Evolutionary conservation across 2,113 vertebrate species (phyloP), one percentile per base, ranked within the genome.

Genomic region (Rhinichthys klamathensis): DNA sequence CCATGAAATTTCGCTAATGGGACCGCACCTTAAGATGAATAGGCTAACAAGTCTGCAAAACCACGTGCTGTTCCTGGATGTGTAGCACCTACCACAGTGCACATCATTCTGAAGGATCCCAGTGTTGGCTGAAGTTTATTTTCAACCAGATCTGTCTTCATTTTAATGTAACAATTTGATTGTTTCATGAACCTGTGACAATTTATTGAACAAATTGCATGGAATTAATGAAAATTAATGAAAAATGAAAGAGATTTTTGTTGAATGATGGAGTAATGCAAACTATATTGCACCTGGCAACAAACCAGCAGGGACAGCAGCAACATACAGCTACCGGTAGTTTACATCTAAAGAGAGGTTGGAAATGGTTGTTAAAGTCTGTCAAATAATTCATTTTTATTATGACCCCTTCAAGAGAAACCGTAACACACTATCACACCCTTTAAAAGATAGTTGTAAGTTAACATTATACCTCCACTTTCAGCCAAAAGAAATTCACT

Each of bases 401-500:
- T 35, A 8, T 69, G n/a, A 25, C 11, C n/a, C 32, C 3, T 70
- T 70, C 32, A 70, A 75, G 25, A 54, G 46, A 54, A 51, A 30
- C 74, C 12, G 69, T 13, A 73, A 73, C 21, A 35, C 74, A 77
- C 16, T 30, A 56, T 56, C 16, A 35, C 4, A 35, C 30, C 30
- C 51, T 38, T 27, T 76, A 60, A 15, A 58, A 6, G 18, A n/a
- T 60, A n/a, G 58, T 41, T 49, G n/a, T 67, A 8, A 69, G 58
- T 72, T 70, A 70, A 69, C 60, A 81, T 83, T 79, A 81, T 77
- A 73, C 18, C 51, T 88, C 38, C 25, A 77, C 11, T 85, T 49
- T 80, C 51, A 51, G 44, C 25, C 79, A 32, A 61, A 25, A 60
- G 77, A 80, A 61, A 60, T 35, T 32, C 27, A 72, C 67, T 63